phyloP scores from a whole-genome alignment of 2,113 vertebrate species.

The Pedionomus torquatus region DNA sequence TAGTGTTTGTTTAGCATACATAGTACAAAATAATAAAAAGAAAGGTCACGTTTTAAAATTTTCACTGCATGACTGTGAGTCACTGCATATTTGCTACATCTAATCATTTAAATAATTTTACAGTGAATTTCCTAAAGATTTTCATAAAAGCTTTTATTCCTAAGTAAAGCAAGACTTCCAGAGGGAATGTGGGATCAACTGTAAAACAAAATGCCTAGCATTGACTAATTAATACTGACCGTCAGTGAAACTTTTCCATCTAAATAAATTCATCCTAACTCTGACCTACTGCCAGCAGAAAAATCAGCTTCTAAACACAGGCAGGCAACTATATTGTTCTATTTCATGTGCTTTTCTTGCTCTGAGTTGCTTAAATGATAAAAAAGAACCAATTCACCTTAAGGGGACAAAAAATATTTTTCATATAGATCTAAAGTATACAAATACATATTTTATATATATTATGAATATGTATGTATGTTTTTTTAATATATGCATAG shows the following conservation, averaged over 20 bases:
- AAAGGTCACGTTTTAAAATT: not conserved
- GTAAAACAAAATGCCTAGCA: not conserved
- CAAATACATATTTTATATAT: not conserved
- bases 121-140: not conserved
- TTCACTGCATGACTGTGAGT: constrained; percentile 6
- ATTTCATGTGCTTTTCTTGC: not conserved
- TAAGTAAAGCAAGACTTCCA: not conserved
- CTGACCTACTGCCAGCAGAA: not conserved
- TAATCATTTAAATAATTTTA: constrained; percentile 10
- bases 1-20: not conserved
- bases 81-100: not conserved
- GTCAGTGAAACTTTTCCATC: not conserved
- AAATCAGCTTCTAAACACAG: not conserved
- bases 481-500: not conserved
- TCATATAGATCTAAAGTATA: not conserved
- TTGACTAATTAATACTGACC: not conserved
- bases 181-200: not conserved
- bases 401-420: not conserved
- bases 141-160: not conserved
- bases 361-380: not conserved
- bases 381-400: not conserved
- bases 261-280: not conserved
- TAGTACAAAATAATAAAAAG: not conserved
- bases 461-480: not conserved
- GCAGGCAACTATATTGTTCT: not conserved